phyloP scores from a whole-genome alignment of 2,797 vertebrate genomes.

The Diceros bicornis region DNA sequence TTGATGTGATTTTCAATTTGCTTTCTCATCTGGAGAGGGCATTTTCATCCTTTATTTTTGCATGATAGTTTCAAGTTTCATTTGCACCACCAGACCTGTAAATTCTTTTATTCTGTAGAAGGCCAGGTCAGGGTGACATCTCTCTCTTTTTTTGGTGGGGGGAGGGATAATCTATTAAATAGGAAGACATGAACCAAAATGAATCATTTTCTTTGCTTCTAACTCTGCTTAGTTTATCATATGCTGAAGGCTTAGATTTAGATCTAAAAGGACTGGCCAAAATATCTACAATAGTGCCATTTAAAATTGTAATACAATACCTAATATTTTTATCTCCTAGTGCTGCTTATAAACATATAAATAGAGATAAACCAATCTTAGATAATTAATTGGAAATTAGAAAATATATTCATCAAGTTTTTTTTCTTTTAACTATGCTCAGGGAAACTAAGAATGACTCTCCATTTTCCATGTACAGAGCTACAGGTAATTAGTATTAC shows the following conservation, averaged over 20 bases:
- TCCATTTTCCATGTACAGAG: background rate
- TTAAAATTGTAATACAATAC: background rate
- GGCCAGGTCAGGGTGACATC: slow-evolving; percentile 71
- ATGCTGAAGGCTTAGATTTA: slow-evolving; percentile 33
- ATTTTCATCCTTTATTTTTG: slow-evolving; percentile 75
- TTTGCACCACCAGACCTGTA: slow-evolving; percentile 70
- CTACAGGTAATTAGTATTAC: background rate
- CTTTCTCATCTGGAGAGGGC: slow-evolving; percentile 56
- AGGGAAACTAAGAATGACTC: background rate
- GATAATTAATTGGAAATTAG: slow-evolving; percentile 35
- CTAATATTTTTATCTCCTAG: slow-evolving; percentile 4
- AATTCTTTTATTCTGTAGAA: slow-evolving; percentile 75
- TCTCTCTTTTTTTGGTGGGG: background rate
- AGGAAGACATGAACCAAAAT: background rate
- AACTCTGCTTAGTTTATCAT: slow-evolving; percentile 58
- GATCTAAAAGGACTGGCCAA: slow-evolving; percentile 45
- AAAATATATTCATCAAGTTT: background rate
- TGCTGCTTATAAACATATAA: slow-evolving; percentile 15
- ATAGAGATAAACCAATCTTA: background rate
- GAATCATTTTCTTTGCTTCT: slow-evolving; percentile 72
- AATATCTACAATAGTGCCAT: background rate
- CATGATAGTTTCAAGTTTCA: slow-evolving; percentile 72
- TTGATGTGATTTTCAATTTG: slow-evolving; percentile 69
- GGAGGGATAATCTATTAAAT: slow-evolving; percentile 25
- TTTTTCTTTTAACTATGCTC: background rate